These are phyloP conservation scores for Sarcophaga peregrina DNA, from an alignment of 1,140 invertebrate species.

Conservation along the genomic window DNA sequence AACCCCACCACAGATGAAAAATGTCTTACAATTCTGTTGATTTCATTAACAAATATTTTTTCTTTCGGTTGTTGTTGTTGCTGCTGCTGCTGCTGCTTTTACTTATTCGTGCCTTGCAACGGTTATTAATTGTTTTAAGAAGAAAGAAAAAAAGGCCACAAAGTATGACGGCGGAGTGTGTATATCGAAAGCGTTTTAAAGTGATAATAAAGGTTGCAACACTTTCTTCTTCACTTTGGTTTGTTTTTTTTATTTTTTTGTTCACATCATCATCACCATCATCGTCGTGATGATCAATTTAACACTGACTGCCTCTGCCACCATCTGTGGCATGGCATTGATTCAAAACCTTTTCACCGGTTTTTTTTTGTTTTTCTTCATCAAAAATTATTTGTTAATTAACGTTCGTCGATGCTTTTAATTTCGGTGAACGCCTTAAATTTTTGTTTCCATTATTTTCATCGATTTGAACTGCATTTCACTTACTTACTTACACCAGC, in stretches of 20 bases:
- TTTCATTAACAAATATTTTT: constrained; percentile 34
- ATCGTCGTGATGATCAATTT: too few species aligned
- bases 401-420: constrained; percentile 21
- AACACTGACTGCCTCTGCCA: too few species aligned
- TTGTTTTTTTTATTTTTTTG: not conserved
- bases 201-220: not conserved
- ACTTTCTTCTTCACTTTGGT: constrained; percentile 20
- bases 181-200: not conserved
- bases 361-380: not conserved
- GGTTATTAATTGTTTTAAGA: constrained; percentile 36
- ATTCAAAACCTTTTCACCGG: not conserved
- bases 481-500: not conserved
- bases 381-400: constrained; percentile 26
- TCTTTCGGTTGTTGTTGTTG: not conserved
- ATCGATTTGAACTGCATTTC: not conserved
- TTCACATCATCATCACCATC: too few species aligned
- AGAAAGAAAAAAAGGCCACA: not conserved
- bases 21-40: constrained; percentile 35
- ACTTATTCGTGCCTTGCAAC: too few species aligned
- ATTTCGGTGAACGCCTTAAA: constrained; percentile 33
- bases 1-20: not conserved
- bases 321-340: too few species aligned
- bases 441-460: not conserved
- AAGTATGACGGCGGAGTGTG: not conserved
- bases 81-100: too few species aligned